Conservation (phyloP, 1,140 invertebrate genomes). For the Drosophila yakuba region DNA sequence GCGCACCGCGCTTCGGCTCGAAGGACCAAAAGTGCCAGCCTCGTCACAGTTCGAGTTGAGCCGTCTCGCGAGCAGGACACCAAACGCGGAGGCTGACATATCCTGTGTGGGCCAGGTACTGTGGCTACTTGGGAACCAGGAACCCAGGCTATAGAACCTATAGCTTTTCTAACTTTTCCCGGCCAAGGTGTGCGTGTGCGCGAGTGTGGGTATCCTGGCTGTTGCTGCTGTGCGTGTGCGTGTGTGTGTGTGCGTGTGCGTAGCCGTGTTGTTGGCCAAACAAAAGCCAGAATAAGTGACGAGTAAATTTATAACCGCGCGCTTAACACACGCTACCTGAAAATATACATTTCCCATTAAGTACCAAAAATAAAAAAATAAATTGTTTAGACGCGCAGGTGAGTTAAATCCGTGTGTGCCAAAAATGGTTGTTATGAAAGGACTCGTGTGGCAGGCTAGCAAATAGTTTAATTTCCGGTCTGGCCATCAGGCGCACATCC, state of each 20-base stretch:
- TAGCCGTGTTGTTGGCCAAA: constrained; percentile 18
- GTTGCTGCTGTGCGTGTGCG: constrained; percentile 1
- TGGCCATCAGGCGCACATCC: constrained; percentile 66
- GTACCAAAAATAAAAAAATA: not conserved
- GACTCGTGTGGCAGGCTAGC: constrained; percentile 53
- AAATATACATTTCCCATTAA: constrained; percentile 12
- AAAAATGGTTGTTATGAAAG: constrained; percentile 26
- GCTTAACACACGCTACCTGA: constrained; percentile 24
- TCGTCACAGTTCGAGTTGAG: constrained; percentile 82
- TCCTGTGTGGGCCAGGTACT: constrained; percentile 15
- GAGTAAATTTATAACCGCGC: constrained; percentile 19
- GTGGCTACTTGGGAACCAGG: constrained; percentile 4
- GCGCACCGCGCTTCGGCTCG: constrained; percentile 6
- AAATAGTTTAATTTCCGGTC: constrained; percentile 82
- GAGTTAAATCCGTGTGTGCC: constrained; percentile 16
- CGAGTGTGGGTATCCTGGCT: constrained; percentile 21
- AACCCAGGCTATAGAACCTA: constrained; percentile 5
- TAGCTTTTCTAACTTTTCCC: constrained; percentile 46
- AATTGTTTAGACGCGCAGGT: constrained; percentile 17
- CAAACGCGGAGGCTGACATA: constrained; percentile 72
- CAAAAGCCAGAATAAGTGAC: constrained; percentile 35
- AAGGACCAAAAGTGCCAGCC: constrained; percentile 34
- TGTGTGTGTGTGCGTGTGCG: constrained; percentile 18
- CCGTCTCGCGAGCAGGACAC: constrained; percentile 79
- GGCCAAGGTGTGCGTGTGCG: constrained; percentile 45